Conservation (phyloP, 2,888 invertebrate species). For the Bombylius discolor region DNA sequence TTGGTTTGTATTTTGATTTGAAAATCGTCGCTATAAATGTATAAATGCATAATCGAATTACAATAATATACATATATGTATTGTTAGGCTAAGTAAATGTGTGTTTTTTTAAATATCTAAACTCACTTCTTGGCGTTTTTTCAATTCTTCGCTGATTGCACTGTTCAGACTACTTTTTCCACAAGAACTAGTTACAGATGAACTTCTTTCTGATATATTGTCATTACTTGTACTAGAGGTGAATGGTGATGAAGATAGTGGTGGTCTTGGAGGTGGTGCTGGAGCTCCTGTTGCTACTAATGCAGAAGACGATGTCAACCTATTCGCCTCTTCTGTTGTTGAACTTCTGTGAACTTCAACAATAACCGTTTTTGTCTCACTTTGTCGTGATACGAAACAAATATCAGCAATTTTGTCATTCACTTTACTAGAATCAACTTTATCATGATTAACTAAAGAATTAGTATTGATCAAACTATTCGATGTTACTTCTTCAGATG, state of each 20-base stretch:
- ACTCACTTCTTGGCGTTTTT: slow-evolving; percentile 50
- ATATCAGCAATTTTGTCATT: slow-evolving; percentile 32
- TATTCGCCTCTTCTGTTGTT: slow-evolving; percentile 6
- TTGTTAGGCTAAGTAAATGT: too few species aligned
- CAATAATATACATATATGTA: too few species aligned
- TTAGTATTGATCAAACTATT: background rate
- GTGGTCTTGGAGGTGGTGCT: slow-evolving; percentile 9
- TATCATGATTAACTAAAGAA: background rate
- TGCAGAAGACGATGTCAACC: slow-evolving; percentile 13
- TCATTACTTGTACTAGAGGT: background rate
- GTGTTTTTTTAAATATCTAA: background rate
- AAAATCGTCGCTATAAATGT: slow-evolving; percentile 5
- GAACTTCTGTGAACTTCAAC: slow-evolving; percentile 60
- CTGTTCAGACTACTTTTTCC: slow-evolving; percentile 45
- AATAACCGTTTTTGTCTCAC: slow-evolving; percentile 51
- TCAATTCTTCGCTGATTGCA: slow-evolving; percentile 57
- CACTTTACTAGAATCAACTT: background rate
- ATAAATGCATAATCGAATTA: too few species aligned
- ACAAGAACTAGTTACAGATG: slow-evolving; percentile 20
- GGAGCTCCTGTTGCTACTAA: background rate
- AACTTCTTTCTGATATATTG: slow-evolving; percentile 12
- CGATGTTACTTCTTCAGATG: too few species aligned
- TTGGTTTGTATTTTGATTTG: slow-evolving; percentile 10
- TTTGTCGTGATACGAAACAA: slow-evolving; percentile 36
- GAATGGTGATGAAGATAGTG: slow-evolving; percentile 21